Base-by-base conservation (phyloP, 1,140 invertebrate species). In the Cecropterus lyciades region DNA sequence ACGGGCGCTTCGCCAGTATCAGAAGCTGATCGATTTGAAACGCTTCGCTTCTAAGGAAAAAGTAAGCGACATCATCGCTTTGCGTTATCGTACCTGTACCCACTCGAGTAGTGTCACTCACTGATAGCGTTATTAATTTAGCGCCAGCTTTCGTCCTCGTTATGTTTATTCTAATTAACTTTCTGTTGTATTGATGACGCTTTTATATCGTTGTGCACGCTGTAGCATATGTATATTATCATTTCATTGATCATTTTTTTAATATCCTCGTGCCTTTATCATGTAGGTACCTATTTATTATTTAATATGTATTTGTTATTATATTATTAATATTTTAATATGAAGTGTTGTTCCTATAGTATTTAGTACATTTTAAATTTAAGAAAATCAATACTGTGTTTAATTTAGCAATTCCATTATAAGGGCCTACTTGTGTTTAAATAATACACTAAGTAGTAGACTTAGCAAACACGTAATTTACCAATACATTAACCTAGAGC, bases 1-100 rank as follows among this genome's bases (percentile, higher is more conserved):
- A 67, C 79, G 93, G 27, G 94, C 94, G 49, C 91, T 94, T 11
- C 92, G 94, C 49, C 94, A 94, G 75, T 95, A 94, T 78, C 94
- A 94, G 67, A 93, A 93, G 72, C 85, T 95, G 57, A 85, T 94
- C 37, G 90, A 93, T 67, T 78, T 92, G 45, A 87, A 87, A 65
- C 80, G 85, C 40, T 80, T 89, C 76, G 73, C 86, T 62, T 84
- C 82, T 52, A 91, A 91, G 76, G 86, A 89, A 78, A 92, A 92
- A 87, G 92, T 93, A 91, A 92, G 91, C 77, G 72, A 68, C 57
- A 69, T 68, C 68, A 49, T 62, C 59, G 59, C 40, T 57, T 10
- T 51, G 11, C 46, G n/a, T 49, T 62, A 62, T 62, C 27, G 15
- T 33, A 52, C 27, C 24, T 14, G 13, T 52, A 52, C 13, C 24